Percentiles rank a stretch among this genome's conserved stretches.
phyloP scores from a whole-genome alignment of 2,888 invertebrate genomes.

The Temnothorax rugatulus region DNA sequence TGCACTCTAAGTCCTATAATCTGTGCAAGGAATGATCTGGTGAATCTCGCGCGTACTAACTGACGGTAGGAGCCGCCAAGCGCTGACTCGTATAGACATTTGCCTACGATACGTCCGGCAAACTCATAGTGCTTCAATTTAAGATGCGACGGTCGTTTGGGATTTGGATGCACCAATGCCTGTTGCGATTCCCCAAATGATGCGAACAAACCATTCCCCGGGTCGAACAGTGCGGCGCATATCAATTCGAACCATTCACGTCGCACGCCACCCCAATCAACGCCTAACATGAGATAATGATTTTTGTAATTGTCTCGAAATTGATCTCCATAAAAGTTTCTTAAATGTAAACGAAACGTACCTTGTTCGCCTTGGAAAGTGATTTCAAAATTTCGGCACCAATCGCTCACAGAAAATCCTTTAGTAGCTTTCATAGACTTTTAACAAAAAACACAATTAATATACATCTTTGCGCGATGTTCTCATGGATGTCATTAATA shows the following conservation, averaged over 20 bases:
- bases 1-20: conserved; percentile 97
- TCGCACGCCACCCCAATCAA: conserved; percentile 97
- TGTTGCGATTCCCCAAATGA: conserved; percentile 95
- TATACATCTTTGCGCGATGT: background rate
- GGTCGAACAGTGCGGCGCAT: conserved; percentile 95
- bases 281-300: conserved; percentile 87
- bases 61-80: conserved; percentile 96
- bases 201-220: conserved; percentile 93
- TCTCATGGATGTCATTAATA: background rate
- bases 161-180: conserved; percentile 96
- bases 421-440: conserved; percentile 94
- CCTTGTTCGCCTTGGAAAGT: conserved; percentile 98
- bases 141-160: conserved; percentile 91
- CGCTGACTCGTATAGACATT: conserved; percentile 97
- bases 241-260: conserved; percentile 98
- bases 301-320: background rate
- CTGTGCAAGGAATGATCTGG: conserved; percentile 97
- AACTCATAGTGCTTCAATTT: conserved; percentile 97
- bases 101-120: conserved; percentile 97
- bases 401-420: conserved; percentile 95
- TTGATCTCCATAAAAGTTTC: background rate
- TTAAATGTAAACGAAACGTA: conserved; percentile 77
- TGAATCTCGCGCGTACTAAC: conserved; percentile 95
- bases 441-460: conserved; percentile 73
- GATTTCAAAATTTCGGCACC: conserved; percentile 98